These are phyloP conservation scores for Spermophilus dauricus DNA, from an alignment of 2,113 vertebrate genomes.

Conservation along the genomic window DNA sequence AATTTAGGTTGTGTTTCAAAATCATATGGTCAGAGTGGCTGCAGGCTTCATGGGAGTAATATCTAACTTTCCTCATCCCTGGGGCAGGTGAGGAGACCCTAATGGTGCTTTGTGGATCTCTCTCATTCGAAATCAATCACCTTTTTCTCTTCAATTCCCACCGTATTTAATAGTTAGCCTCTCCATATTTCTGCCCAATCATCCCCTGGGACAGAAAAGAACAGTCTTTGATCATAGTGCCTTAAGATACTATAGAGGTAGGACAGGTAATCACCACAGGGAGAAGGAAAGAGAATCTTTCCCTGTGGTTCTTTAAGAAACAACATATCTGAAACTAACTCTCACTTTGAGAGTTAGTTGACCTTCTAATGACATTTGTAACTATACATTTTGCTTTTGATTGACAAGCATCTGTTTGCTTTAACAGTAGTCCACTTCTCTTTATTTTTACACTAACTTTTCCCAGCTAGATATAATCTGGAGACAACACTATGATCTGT, in stretches of 20 bases:
- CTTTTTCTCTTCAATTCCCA: neutral
- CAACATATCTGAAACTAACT: neutral
- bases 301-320: neutral
- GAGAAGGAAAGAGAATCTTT: neutral
- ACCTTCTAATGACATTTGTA: neutral
- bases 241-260: neutral
- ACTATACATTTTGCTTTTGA: neutral
- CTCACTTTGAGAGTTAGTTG: neutral
- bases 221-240: neutral
- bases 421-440: neutral
- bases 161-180: neutral
- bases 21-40: neutral
- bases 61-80: neutral
- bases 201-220: neutral
- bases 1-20: neutral
- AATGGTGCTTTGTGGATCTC: neutral
- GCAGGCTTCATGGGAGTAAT: neutral
- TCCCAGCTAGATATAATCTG: neutral
- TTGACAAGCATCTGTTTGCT: neutral
- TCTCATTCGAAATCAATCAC: neutral
- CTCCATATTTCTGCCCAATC: neutral
- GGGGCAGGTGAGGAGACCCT: neutral
- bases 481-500: neutral
- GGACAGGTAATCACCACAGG: neutral
- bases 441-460: neutral